A percentile compares a stretch with the other conserved stretches of the same genome.
Evolutionary conservation across 2,888 invertebrate species (phyloP).

Genomic region (Drosophila maculinotata): DNA sequence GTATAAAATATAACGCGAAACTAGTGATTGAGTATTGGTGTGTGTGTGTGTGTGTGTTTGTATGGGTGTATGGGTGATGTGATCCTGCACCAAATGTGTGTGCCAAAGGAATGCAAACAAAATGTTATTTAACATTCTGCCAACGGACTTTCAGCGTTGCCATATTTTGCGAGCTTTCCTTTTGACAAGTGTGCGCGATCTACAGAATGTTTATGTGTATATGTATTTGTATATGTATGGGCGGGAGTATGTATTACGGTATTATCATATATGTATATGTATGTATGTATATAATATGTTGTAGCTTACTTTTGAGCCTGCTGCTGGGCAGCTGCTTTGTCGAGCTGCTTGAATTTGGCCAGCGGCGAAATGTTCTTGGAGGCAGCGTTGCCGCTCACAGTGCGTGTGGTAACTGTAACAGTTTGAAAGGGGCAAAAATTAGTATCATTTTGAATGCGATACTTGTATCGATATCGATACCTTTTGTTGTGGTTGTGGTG

Average conservation of each 20-base stretch:
- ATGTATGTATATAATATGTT: neutral
- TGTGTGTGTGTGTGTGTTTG: constrained; percentile 15
- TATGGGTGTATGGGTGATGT: constrained; percentile 10
- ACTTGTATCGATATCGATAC: constrained; percentile 74
- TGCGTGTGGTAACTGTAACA: constrained; percentile 83
- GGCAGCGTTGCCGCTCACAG: constrained; percentile 87
- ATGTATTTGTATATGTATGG: constrained; percentile 23
- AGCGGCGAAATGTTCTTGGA: constrained; percentile 93
- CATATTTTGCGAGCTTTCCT: constrained; percentile 26
- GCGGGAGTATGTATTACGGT: constrained; percentile 6
- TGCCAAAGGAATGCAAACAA: constrained; percentile 34
- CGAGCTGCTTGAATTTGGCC: constrained; percentile 96
- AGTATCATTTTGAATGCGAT: constrained; percentile 1
- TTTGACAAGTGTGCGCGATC: constrained; percentile 3
- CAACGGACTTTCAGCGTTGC: constrained; percentile 1
- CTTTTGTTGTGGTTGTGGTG: constrained; percentile 87
- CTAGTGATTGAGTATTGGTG: constrained; percentile 19
- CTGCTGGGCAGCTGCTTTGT: constrained; percentile 92
- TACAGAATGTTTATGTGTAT: constrained; percentile 7
- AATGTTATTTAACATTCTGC: constrained; percentile 10
- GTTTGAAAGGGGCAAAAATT: neutral
- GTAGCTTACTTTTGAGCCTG: constrained; percentile 90
- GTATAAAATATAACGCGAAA: constrained; percentile 36
- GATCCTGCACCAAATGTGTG: constrained; percentile 41
- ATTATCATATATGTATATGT: neutral